Conservation (phyloP, 2,113 vertebrate species). For the Bambusicola thoracicus region DNA sequence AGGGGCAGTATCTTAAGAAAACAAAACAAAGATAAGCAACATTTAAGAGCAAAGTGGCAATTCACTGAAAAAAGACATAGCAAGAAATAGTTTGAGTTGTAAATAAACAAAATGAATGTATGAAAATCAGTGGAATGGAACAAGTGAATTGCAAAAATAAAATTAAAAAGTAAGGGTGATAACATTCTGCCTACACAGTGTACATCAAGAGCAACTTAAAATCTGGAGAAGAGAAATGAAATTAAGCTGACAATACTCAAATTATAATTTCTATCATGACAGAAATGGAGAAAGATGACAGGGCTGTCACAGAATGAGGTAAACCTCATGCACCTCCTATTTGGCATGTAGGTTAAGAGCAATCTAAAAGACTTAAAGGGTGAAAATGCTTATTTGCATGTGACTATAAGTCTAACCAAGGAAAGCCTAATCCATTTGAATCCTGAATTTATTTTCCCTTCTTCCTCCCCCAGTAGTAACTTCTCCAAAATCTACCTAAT, state of each 20-base stretch:
- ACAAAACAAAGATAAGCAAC: neutral
- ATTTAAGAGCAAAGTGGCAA: neutral
- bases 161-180: neutral
- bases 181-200: neutral
- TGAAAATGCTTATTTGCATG: neutral
- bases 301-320: neutral
- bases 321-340: neutral
- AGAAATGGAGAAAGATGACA: neutral
- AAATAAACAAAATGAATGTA: neutral
- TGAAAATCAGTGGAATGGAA: neutral
- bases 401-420: neutral
- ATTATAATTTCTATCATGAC: neutral
- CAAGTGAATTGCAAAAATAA: neutral
- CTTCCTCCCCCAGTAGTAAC: neutral
- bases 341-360: neutral
- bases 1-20: neutral
- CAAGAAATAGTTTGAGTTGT: neutral
- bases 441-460: neutral
- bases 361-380: neutral
- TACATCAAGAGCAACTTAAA: neutral
- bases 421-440: neutral
- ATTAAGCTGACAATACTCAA: neutral
- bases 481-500: neutral
- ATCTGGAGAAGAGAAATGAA: neutral
- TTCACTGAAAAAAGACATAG: neutral